A percentile compares a stretch with the other conserved stretches of the same genome.
Evolutionary conservation across 2,797 vertebrate species (phyloP).

Genomic region (Lagocephalus sceleratus): DNA sequence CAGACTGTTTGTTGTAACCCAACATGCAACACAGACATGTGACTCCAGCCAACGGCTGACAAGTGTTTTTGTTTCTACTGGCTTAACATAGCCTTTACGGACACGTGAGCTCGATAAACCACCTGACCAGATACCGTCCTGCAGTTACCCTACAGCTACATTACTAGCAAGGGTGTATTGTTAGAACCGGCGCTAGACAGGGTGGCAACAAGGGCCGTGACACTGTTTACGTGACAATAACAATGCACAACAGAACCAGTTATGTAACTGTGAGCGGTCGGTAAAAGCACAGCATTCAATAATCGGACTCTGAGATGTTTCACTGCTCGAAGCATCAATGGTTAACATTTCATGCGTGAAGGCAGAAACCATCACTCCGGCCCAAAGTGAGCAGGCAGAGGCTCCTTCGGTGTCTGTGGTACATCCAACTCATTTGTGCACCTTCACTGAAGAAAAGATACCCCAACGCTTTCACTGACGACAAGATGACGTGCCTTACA

Average conservation of each 20-base stretch:
- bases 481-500: no score
- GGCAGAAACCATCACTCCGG: no score
- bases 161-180: constrained; percentile 52
- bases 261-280: no score
- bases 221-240: constrained; percentile 2
- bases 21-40: constrained; percentile 49
- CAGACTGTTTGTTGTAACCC: constrained; percentile 22
- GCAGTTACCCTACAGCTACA: constrained; percentile 44
- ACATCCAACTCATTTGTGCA: no score
- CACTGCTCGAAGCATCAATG: no score
- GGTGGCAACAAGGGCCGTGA: constrained; percentile 2
- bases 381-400: no score
- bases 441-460: no score
- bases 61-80: constrained; percentile 59
- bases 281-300: no score
- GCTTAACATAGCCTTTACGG: constrained; percentile 49
- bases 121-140: constrained; percentile 47
- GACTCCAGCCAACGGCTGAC: constrained; percentile 28
- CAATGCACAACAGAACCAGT: neutral
- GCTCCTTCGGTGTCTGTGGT: no score
- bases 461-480: no score
- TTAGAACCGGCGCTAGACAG: constrained; percentile 44
- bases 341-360: no score
- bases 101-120: constrained; percentile 57
- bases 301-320: no score